Base-by-base conservation (phyloP, 2,888 invertebrate species). In the Globia sparganii region DNA sequence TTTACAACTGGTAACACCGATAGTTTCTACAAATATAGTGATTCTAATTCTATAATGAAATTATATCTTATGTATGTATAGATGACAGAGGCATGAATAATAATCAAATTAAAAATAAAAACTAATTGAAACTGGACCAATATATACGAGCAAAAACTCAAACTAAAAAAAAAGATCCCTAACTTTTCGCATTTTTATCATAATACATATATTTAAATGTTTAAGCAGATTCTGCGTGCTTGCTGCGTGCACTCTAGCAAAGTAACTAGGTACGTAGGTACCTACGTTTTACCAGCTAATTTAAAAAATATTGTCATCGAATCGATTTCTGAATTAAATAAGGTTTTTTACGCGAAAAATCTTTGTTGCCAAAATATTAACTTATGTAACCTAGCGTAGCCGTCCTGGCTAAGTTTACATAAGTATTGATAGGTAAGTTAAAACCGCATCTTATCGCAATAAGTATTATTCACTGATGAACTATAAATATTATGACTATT, bases 351-450 rank as follows among this genome's bases (percentile, higher is more conserved):
- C 28, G 18, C 34, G n/a, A 53, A 81, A 64, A 74, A 34, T 11
- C 40, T 59, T 53, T 66, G 3, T 65, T n/a, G 49, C 25, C 8
- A 56, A 70, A 70, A 73, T 40, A 28, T 31, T 66, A 69, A 79
- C 84, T 69, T 81, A 81, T 65, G 66, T 69, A 83, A 81, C 25
- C 37, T n/a, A 34, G 58, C 43, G 31, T 40, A 49, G 58, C 61
- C 40, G 62, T 25, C 61, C 53, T 43, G 13, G 65, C 13, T 53
- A 46, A 59, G 49, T 77, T 56, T 46, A 72, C 28, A 8, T 46
- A 25, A 56, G 1, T 13, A 46, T 64, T 28, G 13, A 9, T 58
- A 56, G 4, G 3, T 31, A 61, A 46, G 34, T 74, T 58, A 59
- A 66, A 61, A n/a, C 37, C 49, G 5, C 46, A 56, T 34, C 28